Base-by-base conservation (phyloP, 1,140 invertebrate species). In the Trypoxylus dichotomus region DNA sequence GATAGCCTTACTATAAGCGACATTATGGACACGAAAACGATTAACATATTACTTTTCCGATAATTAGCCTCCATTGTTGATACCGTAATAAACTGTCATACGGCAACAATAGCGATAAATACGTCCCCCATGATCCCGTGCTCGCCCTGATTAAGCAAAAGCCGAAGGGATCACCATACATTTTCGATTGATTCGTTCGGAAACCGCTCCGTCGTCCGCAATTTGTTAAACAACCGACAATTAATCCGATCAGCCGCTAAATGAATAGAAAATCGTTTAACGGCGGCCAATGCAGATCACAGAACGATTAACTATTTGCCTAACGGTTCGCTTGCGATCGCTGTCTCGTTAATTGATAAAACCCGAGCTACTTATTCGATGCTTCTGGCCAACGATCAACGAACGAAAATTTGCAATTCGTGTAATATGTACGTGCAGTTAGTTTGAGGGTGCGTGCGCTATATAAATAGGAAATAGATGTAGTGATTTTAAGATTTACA, bases 151-250 rank as follows among this genome's bases (percentile, higher is more conserved):
- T 68, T 68, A 68, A 8, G 60, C 8, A 29, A 68, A 68, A 68
- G 60, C 60, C 60, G 60, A 68, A 68, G 60, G 60, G 60, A 68
- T 68, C 60, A 68, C 60, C 60, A 68, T 68, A 68, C 21, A 68
- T 68, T 68, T 68, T 24, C 60, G 60, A 68, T 68, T 68, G 60
- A 68, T 68, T 68, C 60, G 24, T 24, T 68, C 60, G 21, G 60
- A 68, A 68, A 68, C 60, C 60, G 60, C 60, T 68, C 60, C 60
- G 60, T 68, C 60, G 60, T 68, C 60, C 60, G 60, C 60, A 68
- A 68, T 68, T 68, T 68, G 60, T 68, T 68, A 68, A 68, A 68
- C 60, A 68, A 68, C 60, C 60, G 60, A 68, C 60, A 68, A 68
- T 68, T 68, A 68, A 68, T 68, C 60, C 60, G 60, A 68, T 68